phyloP scores from a whole-genome alignment of 2,888 invertebrate genomes.

The Sphaerophoria rueppellii region DNA sequence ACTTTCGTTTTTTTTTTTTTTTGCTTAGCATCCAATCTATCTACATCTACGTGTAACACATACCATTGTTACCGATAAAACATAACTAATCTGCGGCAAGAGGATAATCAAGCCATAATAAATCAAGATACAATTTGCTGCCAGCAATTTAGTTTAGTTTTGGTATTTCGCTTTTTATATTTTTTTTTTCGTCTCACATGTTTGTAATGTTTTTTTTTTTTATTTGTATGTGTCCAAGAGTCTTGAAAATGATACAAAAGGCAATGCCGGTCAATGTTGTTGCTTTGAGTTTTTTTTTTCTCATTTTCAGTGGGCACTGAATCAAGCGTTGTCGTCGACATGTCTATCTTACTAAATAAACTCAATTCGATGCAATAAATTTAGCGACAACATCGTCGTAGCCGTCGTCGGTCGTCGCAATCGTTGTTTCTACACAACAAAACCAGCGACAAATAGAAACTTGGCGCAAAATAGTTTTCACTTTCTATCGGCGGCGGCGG shows the following conservation, averaged over 20 bases:
- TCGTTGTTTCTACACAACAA: neutral
- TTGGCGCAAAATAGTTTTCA: constrained; percentile 61
- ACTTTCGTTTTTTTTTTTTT: neutral
- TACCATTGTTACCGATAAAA: constrained; percentile 14
- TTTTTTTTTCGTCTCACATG: constrained; percentile 21
- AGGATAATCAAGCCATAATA: constrained; percentile 52
- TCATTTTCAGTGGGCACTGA: neutral
- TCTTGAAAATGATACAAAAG: constrained; percentile 62
- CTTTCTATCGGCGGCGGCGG: constrained; percentile 21
- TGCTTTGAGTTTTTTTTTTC: neutral
- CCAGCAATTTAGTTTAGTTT: constrained; percentile 41
- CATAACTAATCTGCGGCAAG: constrained; percentile 50
- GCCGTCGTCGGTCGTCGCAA: neutral
- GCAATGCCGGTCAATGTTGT: constrained; percentile 56
- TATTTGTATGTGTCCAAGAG: constrained; percentile 15
- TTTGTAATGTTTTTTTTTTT: neutral
- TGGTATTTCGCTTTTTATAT: neutral
- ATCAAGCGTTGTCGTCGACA: constrained; percentile 46
- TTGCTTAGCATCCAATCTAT: neutral
- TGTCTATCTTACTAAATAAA: constrained; percentile 63
- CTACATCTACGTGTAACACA: neutral
- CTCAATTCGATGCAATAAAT: constrained; percentile 62
- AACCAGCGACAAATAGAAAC: constrained; percentile 29
- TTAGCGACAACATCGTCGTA: constrained; percentile 26
- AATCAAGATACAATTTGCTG: constrained; percentile 58